These are phyloP conservation scores for Astreopora myriophthalma DNA, from an alignment of 64 coral and sea anemone genomes.

Conservation along the genomic window DNA sequence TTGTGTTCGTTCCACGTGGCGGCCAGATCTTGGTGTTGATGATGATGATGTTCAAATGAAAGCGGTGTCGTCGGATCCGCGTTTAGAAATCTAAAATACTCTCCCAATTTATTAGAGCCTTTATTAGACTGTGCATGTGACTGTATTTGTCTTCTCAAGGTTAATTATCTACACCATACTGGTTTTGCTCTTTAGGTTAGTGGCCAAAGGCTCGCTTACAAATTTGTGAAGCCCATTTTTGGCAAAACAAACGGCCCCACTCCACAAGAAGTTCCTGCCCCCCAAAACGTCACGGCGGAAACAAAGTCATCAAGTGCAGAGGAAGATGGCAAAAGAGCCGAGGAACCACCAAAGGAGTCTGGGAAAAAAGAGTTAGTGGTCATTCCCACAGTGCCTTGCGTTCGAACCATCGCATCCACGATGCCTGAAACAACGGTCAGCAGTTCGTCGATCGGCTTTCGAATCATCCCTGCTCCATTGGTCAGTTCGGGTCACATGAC, in stretches of 20 bases:
- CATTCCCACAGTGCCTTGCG: neutral
- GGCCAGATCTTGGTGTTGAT: too few species aligned
- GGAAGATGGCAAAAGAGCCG: neutral
- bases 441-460: constrained; percentile 48
- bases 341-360: neutral
- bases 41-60: too few species aligned
- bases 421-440: constrained; percentile 11
- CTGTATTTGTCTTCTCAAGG: too few species aligned
- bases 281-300: neutral
- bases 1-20: too few species aligned
- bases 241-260: constrained; percentile 13
- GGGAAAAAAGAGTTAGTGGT: neutral
- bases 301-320: neutral
- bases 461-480: constrained; percentile 72
- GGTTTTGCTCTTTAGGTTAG: constrained; percentile 58
- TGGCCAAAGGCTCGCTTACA: constrained; percentile 84
- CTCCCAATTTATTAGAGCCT: too few species aligned
- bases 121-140: too few species aligned
- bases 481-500: constrained; percentile 56
- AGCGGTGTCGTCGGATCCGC: too few species aligned
- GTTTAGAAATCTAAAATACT: too few species aligned
- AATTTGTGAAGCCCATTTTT: constrained; percentile 69
- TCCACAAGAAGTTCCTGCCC: neutral
- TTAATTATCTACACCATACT: neutral
- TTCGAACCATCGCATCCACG: neutral